phyloP scores from a whole-genome alignment of 2,797 vertebrate genomes.

The Leptodactylus fallax region DNA sequence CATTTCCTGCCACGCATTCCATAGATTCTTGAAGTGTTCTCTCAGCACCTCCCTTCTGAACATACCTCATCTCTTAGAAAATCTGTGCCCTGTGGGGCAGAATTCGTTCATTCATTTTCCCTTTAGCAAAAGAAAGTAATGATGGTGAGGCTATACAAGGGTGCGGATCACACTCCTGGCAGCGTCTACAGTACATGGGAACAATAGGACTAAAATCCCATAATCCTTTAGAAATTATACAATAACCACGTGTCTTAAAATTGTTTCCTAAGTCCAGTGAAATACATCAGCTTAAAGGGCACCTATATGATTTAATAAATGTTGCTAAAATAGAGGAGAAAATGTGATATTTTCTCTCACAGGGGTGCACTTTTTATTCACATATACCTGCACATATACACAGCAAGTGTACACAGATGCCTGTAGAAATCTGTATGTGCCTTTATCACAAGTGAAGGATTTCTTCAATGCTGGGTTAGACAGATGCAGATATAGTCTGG shows the following conservation, averaged over 20 bases:
- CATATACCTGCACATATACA: neutral
- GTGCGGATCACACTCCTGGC: neutral
- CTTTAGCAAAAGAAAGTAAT: constrained; percentile 30
- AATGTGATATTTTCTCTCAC: neutral
- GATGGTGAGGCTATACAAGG: neutral
- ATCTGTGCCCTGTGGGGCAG: constrained; percentile 37
- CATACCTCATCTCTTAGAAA: constrained; percentile 48
- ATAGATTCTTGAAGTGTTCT: constrained; percentile 29
- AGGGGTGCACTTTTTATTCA: neutral
- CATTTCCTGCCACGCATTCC: constrained; percentile 50
- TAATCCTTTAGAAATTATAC: constrained; percentile 5
- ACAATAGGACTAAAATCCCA: constrained; percentile 15
- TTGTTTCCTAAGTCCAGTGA: neutral
- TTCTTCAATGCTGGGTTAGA: no score
- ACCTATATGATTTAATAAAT: neutral
- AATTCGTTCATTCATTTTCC: constrained; percentile 36
- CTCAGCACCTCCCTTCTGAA: constrained; percentile 31
- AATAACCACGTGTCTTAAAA: neutral
- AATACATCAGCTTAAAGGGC: neutral
- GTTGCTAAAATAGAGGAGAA: neutral
- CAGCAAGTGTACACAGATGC: no score
- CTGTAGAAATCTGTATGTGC: no score
- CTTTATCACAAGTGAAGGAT: no score
- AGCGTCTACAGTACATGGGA: neutral
- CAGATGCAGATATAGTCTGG: no score